These are phyloP conservation scores for Paelopatides confundens DNA, from an alignment of 53 echinoderm and acorn worm genomes.

Conservation along the genomic window DNA sequence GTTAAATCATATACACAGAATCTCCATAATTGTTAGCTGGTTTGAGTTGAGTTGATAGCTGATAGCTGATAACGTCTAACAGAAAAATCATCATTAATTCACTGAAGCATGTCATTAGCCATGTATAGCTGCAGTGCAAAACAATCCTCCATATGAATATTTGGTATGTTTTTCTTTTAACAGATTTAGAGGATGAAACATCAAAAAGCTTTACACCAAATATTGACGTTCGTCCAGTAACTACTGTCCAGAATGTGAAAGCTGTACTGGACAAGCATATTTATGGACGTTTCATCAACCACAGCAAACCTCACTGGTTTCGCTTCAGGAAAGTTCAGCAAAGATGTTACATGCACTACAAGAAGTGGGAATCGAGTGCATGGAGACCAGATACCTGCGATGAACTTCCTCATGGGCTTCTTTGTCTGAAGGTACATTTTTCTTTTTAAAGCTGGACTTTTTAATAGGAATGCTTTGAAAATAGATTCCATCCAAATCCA, in stretches of 20 bases:
- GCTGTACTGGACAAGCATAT: neutral
- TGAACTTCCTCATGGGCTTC: constrained; percentile 20
- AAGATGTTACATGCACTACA: constrained; percentile 27
- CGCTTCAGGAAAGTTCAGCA: neutral
- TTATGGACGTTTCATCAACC: neutral
- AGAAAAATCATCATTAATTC: no score
- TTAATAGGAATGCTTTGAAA: no score
- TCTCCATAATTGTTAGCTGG: no score
- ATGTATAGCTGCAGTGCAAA: no score
- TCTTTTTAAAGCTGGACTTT: no score
- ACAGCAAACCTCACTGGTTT: constrained; percentile 35
- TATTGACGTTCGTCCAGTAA: neutral
- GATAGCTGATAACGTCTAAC: no score
- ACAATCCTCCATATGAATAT: no score
- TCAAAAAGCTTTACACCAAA: neutral
- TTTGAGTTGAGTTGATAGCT: no score
- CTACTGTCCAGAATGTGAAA: neutral
- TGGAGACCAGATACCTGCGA: neutral
- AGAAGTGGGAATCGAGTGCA: neutral
- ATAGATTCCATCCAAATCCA: no score
- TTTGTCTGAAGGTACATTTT: constrained; percentile 1
- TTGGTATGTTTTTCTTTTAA: neutral
- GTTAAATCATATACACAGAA: no score
- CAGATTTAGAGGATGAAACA: neutral
- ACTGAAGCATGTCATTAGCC: no score